Conservation (phyloP, 2,888 invertebrate species). For the Cacoxenus indagator region DNA sequence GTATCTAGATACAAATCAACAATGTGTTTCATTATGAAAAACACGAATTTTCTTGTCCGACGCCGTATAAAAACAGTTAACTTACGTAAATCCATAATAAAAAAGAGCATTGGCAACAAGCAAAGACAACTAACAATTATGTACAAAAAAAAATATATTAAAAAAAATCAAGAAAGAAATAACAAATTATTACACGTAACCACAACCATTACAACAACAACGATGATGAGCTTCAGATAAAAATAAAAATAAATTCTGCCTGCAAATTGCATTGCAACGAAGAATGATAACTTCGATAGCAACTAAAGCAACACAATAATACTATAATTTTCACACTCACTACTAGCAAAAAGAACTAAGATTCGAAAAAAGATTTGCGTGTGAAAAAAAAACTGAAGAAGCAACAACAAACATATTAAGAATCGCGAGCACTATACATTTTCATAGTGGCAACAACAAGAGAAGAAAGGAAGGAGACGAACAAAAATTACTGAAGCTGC, state of each 20-base stretch:
- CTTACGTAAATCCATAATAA: neutral
- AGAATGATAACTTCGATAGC: neutral
- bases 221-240: neutral
- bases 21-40: conserved; percentile 34
- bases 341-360: conserved; percentile 7
- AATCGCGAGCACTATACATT: conserved; percentile 48
- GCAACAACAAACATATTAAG: conserved; percentile 42
- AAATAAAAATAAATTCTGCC: neutral
- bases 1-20: conserved; percentile 3
- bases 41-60: no score
- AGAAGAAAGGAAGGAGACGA: conserved; percentile 8
- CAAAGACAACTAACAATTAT: neutral
- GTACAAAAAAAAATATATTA: no score
- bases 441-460: neutral
- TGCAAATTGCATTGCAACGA: conserved; percentile 11
- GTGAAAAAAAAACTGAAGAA: neutral
- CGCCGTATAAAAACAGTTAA: no score
- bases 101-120: neutral
- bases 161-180: neutral
- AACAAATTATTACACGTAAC: neutral
- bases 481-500: neutral
- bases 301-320: neutral
- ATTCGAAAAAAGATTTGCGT: neutral
- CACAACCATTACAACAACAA: neutral
- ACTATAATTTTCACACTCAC: neutral